Evolutionary conservation across 2,113 vertebrate genomes (phyloP), one percentile per base, ranked within the genome.

Genomic region (Psophia crepitans): DNA sequence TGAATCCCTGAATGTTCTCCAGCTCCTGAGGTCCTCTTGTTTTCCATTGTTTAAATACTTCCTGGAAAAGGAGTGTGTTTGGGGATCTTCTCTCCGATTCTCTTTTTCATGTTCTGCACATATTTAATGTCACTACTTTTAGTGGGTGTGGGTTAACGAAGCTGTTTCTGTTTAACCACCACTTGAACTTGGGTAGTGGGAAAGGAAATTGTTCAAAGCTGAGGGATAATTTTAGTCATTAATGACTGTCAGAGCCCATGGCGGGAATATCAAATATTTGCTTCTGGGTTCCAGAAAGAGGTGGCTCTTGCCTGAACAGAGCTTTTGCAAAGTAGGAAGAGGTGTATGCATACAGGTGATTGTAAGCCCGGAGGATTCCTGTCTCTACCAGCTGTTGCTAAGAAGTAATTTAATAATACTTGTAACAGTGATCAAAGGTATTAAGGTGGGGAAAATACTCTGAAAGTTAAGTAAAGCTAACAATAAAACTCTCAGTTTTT

Each of bases 151-250:
- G 64, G 48, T 84, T 91, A 71, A 49, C 68, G 90, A 93, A 91
- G 68, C 88, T 97, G 87, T 96, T 94, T 93, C 81, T 95, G 19
- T 89, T 97, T 97, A 95, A 58, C 68, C 61, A 54, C 61, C 58
- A 68, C 73, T 84, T 96, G 94, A 89, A 75, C 51, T 57, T 46
- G 68, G 32, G 35, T 65, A 57, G 48, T 11, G 8, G 85, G 87
- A 87, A 89, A 94, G 76, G 89, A 97, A 97, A 80, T 86, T 79
- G 37, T 56, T 79, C 48, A 49, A 49, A 53, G 17, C 24, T 41
- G 27, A 76, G 65, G 76, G 61, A 27, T 51, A 60, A 77, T 94
- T 93, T 44, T 66, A 39, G 87, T 87, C 27, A 43, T 91, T 96
- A 69, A 39, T 78, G 70, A 71, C n/a, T 90, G 41, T 51, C 37